Evolutionary conservation across 2,797 vertebrate species (phyloP), one percentile per base, ranked within the genome.

Genomic region (Sarcophilus harrisii): DNA sequence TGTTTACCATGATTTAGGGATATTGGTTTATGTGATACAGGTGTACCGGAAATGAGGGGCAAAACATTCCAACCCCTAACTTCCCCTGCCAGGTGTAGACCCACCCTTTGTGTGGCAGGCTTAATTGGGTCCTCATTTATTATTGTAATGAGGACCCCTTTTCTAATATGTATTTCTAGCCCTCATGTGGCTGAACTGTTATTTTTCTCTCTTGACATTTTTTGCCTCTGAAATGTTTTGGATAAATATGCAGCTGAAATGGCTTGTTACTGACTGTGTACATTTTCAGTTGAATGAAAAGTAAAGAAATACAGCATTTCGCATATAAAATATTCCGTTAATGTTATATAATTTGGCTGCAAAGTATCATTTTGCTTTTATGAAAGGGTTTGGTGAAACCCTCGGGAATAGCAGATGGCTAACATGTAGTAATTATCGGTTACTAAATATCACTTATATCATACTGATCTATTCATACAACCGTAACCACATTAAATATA

Each of bases 301-400:
- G 96, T 97, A 97, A 97, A 97, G 97, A 98, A 98, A 98, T 97
- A 97, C 97, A 96, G 96, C 96, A 95, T 97, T 98, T 97, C 96
- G 60, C 97, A 97, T 98, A 96, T 98, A 96, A 97, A 98, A 97
- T 98, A 97, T 98, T 97, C 97, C 29, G 96, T 97, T 98, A 98
- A 97, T 98, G 97, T 97, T 98, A 97, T 98, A 96, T 98, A 98
- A 98, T 98, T 98, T 98, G 97, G 95, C 96, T 94, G 96, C 28
- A 0, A 97, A 98, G 97, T 97, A 97, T 98, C 97, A 98, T 98
- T 97, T 98, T 97, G 98, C 97, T 97, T 98, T 98, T 98, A 97
- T 98, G 98, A 98, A 98, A 98, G 97, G 97, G 96, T 96, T 97
- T 96, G 95, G 96, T 94, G 97, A 97, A 97, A 97, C 96, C 96